phyloP scores from a whole-genome alignment of 2,113 vertebrate species.

The Tauraco erythrolophus region DNA sequence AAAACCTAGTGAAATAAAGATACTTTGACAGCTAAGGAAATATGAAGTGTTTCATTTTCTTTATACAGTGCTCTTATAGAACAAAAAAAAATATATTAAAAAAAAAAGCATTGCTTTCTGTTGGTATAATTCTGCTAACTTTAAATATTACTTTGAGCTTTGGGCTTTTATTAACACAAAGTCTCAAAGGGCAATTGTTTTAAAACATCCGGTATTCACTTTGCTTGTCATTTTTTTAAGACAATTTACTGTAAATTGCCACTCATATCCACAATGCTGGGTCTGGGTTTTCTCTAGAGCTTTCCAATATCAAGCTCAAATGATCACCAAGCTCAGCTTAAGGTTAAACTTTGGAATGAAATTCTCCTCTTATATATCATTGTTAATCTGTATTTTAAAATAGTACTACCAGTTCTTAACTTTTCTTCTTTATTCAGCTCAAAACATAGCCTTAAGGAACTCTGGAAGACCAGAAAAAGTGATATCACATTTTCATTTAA shows the following conservation, averaged over 20 bases:
- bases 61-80: neutral
- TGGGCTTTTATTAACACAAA: neutral
- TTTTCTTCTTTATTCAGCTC: neutral
- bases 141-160: neutral
- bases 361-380: neutral
- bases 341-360: neutral
- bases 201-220: neutral
- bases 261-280: neutral
- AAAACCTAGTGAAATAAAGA: neutral
- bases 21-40: neutral
- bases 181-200: neutral
- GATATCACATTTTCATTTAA: neutral
- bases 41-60: neutral
- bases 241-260: neutral
- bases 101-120: neutral
- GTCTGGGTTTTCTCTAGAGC: neutral
- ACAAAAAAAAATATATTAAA: neutral
- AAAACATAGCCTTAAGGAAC: neutral
- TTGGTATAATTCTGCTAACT: neutral
- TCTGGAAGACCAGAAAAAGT: neutral
- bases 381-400: neutral
- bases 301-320: neutral
- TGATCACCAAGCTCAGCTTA: neutral
- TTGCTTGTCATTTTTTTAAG: neutral
- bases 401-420: rapidly evolving